phyloP scores from a whole-genome alignment of 2,888 invertebrate species.

The Campoletis raptor region DNA sequence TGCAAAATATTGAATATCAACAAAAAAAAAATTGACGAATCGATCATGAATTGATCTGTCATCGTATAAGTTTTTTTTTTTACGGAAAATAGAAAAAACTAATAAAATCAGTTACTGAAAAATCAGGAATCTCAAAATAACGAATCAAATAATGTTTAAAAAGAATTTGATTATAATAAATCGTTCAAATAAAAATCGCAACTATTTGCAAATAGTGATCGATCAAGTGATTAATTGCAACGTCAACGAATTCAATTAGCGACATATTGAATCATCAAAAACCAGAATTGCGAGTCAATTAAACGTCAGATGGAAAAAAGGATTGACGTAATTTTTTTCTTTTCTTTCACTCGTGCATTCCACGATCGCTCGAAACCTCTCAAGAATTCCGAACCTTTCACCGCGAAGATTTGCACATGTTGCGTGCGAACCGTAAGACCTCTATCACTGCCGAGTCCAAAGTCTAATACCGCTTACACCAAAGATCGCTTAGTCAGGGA shows the following conservation, averaged over 20 bases:
- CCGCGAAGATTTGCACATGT: slow-evolving; percentile 61
- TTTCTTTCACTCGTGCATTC: slow-evolving; percentile 40
- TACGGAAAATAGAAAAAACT: background rate
- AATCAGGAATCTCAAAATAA: too few species aligned
- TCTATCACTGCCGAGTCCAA: slow-evolving; percentile 28
- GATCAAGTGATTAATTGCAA: background rate
- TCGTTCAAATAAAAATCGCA: background rate
- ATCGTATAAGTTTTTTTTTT: too few species aligned
- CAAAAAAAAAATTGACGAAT: too few species aligned
- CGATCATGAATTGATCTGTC: too few species aligned
- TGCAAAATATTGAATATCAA: too few species aligned
- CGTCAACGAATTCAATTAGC: background rate
- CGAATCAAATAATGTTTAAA: too few species aligned
- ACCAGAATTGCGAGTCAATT: background rate
- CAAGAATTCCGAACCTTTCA: slow-evolving; percentile 64
- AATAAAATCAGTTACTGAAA: background rate
- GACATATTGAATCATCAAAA: background rate
- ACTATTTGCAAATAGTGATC: background rate
- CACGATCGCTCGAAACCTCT: slow-evolving; percentile 44
- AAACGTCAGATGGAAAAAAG: background rate
- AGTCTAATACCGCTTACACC: slow-evolving; percentile 17
- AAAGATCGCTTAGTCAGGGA: slow-evolving; percentile 39
- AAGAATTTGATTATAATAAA: too few species aligned
- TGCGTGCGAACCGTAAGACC: slow-evolving; percentile 61
- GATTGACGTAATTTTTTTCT: slow-evolving; percentile 5